A percentile compares a stretch with the other conserved stretches of the same genome.
Conservation (phyloP, 2,888 invertebrate genomes). For the Kryphioiulus occultus region DNA sequence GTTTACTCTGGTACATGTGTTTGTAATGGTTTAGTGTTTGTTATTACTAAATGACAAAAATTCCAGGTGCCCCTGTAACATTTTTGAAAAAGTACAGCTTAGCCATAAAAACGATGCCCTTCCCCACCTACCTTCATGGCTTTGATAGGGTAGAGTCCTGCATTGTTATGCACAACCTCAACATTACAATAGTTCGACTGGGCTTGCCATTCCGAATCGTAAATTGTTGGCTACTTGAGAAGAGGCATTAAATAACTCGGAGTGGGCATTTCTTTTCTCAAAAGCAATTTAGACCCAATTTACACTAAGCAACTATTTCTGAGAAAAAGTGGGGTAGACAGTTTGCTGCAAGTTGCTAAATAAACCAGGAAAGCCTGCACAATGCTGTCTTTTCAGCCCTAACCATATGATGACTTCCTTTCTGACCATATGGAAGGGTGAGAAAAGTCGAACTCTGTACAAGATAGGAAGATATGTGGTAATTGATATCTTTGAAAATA, state of each 20-base stretch:
- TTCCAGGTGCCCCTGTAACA: too few species aligned
- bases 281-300: conserved; percentile 2
- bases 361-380: neutral
- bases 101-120: too few species aligned
- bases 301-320: neutral
- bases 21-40: too few species aligned
- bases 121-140: too few species aligned
- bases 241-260: neutral
- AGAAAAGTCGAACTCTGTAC: neutral
- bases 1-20: too few species aligned
- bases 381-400: neutral
- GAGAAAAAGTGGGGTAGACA: conserved; percentile 4
- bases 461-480: neutral
- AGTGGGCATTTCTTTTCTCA: neutral
- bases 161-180: too few species aligned
- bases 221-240: neutral
- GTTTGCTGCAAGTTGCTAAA: neutral
- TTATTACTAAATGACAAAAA: too few species aligned
- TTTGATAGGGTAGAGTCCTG: too few species aligned
- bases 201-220: too few species aligned
- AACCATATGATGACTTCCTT: conserved; percentile 13
- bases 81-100: too few species aligned
- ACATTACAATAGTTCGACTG: too few species aligned
- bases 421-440: conserved; percentile 1
- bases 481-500: neutral